Conservation (phyloP, 2,797 vertebrate species). For the Lutjanus argentimaculatus region DNA sequence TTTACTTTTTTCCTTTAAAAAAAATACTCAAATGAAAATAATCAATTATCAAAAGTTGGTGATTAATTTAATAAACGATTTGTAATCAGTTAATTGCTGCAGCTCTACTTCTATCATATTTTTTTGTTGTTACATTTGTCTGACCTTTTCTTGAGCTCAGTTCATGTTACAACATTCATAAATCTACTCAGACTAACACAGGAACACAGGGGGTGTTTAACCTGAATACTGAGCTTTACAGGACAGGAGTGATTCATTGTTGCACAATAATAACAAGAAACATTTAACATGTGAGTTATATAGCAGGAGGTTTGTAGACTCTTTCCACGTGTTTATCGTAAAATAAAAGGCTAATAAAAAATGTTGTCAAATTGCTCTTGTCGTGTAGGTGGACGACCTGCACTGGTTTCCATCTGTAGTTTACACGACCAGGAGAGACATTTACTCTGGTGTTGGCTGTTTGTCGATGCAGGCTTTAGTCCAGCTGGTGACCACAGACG, state of each 20-base stretch:
- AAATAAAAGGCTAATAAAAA: conserved; percentile 14
- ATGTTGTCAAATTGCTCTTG: not conserved
- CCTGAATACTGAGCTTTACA: not conserved
- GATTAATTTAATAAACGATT: too few relatives aligned
- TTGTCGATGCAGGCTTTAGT: conserved; percentile 39
- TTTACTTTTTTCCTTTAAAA: too few relatives aligned
- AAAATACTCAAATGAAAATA: too few relatives aligned
- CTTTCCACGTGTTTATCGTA: not conserved
- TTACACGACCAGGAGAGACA: conserved; percentile 34
- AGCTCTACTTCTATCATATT: not conserved
- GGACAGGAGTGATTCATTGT: not conserved
- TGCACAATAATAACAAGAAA: not conserved
- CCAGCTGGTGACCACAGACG: conserved; percentile 53
- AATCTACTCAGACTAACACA: not conserved
- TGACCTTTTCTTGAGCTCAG: not conserved
- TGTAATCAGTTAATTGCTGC: too few relatives aligned
- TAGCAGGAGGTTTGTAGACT: too few relatives aligned
- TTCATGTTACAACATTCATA: not conserved
- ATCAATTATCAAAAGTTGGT: too few relatives aligned
- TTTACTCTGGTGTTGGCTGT: conserved; percentile 30
- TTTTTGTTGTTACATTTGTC: not conserved
- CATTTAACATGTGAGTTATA: conserved; percentile 6
- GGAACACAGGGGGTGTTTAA: not conserved
- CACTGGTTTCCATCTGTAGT: conserved; percentile 35
- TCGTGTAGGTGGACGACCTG: conserved; percentile 21